Evolutionary conservation across 1,140 invertebrate genomes (phyloP).

Genomic region (Agrilus planipennis): DNA sequence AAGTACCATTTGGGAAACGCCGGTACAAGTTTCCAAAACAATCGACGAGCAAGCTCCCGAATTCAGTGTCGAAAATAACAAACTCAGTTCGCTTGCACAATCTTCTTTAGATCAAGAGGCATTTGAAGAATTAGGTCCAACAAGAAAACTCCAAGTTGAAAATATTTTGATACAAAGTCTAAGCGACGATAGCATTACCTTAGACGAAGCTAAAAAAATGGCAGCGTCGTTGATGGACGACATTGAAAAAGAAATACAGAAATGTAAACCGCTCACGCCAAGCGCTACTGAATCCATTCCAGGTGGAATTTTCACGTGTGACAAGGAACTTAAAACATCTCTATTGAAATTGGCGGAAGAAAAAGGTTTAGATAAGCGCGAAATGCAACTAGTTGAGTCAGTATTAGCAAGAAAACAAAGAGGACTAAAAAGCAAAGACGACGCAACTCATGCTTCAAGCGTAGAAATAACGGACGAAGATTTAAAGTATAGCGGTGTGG

Average conservation of each 20-base stretch:
- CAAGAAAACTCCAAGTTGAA: slow-evolving; percentile 31
- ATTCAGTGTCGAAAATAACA: too few species aligned
- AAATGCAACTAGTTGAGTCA: slow-evolving; percentile 37
- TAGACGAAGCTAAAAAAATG: slow-evolving; percentile 37
- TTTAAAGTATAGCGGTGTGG: slow-evolving; percentile 47
- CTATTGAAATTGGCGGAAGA: slow-evolving; percentile 36
- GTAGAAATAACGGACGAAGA: slow-evolving; percentile 60
- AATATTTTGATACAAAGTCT: slow-evolving; percentile 31
- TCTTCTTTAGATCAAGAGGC: too few species aligned
- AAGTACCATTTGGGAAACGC: slow-evolving; percentile 51
- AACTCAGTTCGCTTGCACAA: too few species aligned
- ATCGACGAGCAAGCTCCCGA: slow-evolving; percentile 24
- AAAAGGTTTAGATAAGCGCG: slow-evolving; percentile 35
- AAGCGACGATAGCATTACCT: slow-evolving; percentile 40
- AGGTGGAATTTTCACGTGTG: too few species aligned
- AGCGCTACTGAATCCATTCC: too few species aligned
- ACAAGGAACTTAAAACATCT: slow-evolving; percentile 36
- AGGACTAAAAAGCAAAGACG: slow-evolving; percentile 34
- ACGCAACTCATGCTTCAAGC: slow-evolving; percentile 46
- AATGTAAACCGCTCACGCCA: slow-evolving; percentile 27
- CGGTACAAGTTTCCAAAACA: slow-evolving; percentile 41
- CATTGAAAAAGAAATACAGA: slow-evolving; percentile 40
- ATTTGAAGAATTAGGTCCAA: too few species aligned
- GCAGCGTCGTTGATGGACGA: slow-evolving; percentile 40
- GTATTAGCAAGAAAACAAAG: slow-evolving; percentile 37